Percentiles rank a stretch among this genome's conserved stretches.
Evolutionary conservation across 92 coral and sea anemone genomes (phyloP).

Genomic region (Phenganax subtilis): DNA sequence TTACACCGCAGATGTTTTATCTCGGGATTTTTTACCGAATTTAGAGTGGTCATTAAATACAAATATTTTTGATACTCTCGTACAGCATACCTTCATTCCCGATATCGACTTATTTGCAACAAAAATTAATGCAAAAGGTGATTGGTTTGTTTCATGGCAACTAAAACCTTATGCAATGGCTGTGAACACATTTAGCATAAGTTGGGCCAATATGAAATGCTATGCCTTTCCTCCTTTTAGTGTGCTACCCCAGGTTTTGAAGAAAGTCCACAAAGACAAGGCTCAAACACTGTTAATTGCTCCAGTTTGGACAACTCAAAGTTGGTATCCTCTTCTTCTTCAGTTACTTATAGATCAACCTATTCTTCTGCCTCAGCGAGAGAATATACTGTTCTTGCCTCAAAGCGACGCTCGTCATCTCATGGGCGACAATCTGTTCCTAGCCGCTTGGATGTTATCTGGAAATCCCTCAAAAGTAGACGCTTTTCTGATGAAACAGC

Average conservation of each 20-base stretch:
- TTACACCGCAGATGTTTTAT: slow-evolving; percentile 34
- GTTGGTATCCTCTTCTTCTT: slow-evolving; percentile 49
- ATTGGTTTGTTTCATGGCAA: slow-evolving; percentile 53
- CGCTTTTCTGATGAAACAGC: slow-evolving; percentile 52
- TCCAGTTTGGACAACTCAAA: slow-evolving; percentile 50
- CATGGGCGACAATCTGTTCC: slow-evolving; percentile 27
- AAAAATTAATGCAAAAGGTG: slow-evolving; percentile 42
- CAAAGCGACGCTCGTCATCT: slow-evolving; percentile 42
- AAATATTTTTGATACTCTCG: slow-evolving; percentile 29
- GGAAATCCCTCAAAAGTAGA: slow-evolving; percentile 40
- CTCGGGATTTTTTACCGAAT: slow-evolving; percentile 30
- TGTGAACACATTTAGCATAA: slow-evolving; percentile 43
- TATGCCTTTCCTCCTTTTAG: slow-evolving; percentile 60
- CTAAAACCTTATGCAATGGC: slow-evolving; percentile 53
- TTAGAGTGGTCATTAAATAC: slow-evolving; percentile 40
- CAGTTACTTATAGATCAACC: slow-evolving; percentile 38
- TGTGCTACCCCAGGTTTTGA: slow-evolving; percentile 48
- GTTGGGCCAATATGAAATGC: slow-evolving; percentile 43
- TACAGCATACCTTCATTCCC: slow-evolving; percentile 14
- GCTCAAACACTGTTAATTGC: slow-evolving; percentile 44
- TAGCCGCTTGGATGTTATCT: slow-evolving; percentile 53
- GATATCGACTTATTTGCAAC: slow-evolving; percentile 58
- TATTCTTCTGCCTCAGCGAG: slow-evolving; percentile 39
- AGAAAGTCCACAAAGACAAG: slow-evolving; percentile 25
- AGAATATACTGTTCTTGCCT: slow-evolving; percentile 44